Conservation (phyloP, 2,888 invertebrate genomes). For the Drosophila lacicola region DNA sequence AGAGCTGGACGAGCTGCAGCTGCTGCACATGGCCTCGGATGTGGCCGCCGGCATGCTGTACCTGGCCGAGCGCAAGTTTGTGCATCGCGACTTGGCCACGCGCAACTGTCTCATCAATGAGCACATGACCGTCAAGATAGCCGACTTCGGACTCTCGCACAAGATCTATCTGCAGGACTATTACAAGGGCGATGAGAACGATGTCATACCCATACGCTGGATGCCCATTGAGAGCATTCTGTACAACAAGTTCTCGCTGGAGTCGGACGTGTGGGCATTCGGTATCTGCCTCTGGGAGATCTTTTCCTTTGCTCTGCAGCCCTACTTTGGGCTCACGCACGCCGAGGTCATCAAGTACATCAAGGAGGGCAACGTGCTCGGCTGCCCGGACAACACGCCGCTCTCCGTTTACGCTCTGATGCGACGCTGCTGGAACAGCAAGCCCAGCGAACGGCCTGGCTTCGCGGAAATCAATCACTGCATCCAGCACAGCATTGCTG, state of each 20-base stretch:
- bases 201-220: slow-evolving; percentile 98
- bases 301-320: slow-evolving; percentile 97
- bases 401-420: slow-evolving; percentile 94
- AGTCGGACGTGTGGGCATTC: slow-evolving; percentile 99
- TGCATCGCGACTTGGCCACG: slow-evolving; percentile 97
- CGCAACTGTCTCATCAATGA: slow-evolving; percentile 98
- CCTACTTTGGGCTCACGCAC: slow-evolving; percentile 98
- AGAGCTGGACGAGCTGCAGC: slow-evolving; percentile 91
- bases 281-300: slow-evolving; percentile 99
- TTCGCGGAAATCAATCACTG: slow-evolving; percentile 93
- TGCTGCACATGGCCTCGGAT: slow-evolving; percentile 94
- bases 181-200: slow-evolving; percentile 97
- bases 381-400: slow-evolving; percentile 96
- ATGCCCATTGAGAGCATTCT: slow-evolving; percentile 98
- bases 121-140: slow-evolving; percentile 97
- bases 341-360: slow-evolving; percentile 98
- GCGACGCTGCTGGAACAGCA: slow-evolving; percentile 96
- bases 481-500: slow-evolving; percentile 88
- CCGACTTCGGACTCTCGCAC: slow-evolving; percentile 98
- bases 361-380: slow-evolving; percentile 96
- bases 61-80: slow-evolving; percentile 96
- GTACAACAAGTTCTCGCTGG: slow-evolving; percentile 97
- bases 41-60: slow-evolving; percentile 98
- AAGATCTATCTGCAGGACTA: slow-evolving; percentile 98
- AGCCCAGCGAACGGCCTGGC: slow-evolving; percentile 93